Base-by-base conservation (phyloP, 2,797 vertebrate species). In the Pantherophis alleghaniensis region DNA sequence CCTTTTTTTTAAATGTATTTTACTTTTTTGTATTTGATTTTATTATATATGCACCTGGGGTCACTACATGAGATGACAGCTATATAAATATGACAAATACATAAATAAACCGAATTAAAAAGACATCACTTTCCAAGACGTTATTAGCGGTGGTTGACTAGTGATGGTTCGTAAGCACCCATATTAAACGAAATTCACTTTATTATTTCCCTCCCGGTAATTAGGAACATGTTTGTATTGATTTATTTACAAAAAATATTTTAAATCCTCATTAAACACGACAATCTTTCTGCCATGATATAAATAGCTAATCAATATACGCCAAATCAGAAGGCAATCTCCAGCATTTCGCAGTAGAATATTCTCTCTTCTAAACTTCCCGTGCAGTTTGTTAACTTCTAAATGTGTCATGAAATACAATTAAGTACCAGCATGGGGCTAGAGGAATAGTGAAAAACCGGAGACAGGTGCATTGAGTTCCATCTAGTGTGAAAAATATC, bases 401-500 rank as follows among this genome's bases (percentile, higher is more conserved):
- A 90, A 90, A 63, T 93, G 66, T 89, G 57, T 1, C 3, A 13
- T 90, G 69, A 9, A 79, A 55, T 87, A 5, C n/a, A 47, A 11
- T 90, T 0, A 5, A 89, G 83, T 47, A 92, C 56, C 22, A 94
- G 59, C 10, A 92, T 87, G 86, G 32, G 90, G 20, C 61, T 66
- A 1, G 0, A 66, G 88, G 92, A 69, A 3, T 91, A 91, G 91
- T 94, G 90, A 86, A 94, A 94, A 89, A 86, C 94, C 91, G 51
- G 26, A 96, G 94, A 66, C 92, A 96, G 93, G 89, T 6, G 93
- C 3, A 95, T 96, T 96, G 93, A 96, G 97, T 96, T 96, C 97
- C 96, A 96, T 94, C 97, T 97, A 97, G 97, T 96, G 96, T 97
- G 95, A 92, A 0, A 13, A 57, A 95, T 69, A 90, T 88, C 94